Percentiles rank a stretch among this genome's conserved stretches.
Conservation (phyloP, 2,888 invertebrate species). For the Bombyx huttoni region DNA sequence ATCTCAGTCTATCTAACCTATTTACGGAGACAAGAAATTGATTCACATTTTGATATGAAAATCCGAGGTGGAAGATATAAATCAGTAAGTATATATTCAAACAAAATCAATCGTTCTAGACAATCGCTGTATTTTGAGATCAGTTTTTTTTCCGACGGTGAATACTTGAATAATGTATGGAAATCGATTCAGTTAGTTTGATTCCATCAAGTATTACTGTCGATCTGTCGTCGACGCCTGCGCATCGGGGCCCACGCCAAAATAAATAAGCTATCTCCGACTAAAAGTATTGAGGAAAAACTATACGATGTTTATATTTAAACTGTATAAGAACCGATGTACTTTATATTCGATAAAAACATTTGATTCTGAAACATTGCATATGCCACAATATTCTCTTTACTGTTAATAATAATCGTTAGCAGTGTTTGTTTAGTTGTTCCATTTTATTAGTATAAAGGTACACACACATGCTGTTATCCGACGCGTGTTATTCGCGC, state of each 20-base stretch:
- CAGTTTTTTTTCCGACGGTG: background rate
- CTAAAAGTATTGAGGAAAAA: slow-evolving; percentile 7
- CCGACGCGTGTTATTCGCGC: too few relatives aligned
- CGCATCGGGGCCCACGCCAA: slow-evolving; percentile 55
- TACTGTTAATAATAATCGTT: slow-evolving; percentile 10
- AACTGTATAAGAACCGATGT: slow-evolving; percentile 8
- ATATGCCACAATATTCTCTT: background rate
- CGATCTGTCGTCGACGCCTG: slow-evolving; percentile 55
- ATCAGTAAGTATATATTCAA: background rate
- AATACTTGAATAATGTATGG: slow-evolving; percentile 18
- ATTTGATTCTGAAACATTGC: slow-evolving; percentile 4
- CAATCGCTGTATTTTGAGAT: background rate
- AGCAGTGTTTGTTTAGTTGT: slow-evolving; percentile 29
- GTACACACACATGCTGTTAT: background rate
- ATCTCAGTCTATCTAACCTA: too few relatives aligned
- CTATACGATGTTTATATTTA: slow-evolving; percentile 6
- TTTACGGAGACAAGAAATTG: too few relatives aligned
- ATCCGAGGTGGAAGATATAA: too few relatives aligned
- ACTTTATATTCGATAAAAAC: slow-evolving; percentile 8
- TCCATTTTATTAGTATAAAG: slow-evolving; percentile 15
- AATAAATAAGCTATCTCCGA: slow-evolving; percentile 52
- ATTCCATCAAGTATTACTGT: slow-evolving; percentile 40
- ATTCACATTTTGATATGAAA: too few relatives aligned
- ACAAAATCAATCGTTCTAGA: slow-evolving; percentile 1
- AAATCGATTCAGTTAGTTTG: slow-evolving; percentile 38